Base-by-base conservation (phyloP, 2,888 invertebrate species). In the Synanthedon myopaeformis region DNA sequence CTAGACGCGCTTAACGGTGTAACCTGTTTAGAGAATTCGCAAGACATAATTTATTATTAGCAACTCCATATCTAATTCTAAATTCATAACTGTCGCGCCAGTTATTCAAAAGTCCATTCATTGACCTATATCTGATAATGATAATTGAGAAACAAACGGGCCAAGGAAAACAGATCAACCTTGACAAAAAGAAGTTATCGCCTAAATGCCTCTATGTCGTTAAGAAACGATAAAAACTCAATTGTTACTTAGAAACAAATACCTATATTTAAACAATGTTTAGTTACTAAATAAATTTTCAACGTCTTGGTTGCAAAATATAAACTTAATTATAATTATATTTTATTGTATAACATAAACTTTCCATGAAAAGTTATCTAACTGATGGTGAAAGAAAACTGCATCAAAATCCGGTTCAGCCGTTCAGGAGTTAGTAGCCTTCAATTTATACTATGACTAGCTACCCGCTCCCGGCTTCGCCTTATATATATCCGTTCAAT, bases 101-200 rank as follows among this genome's bases (percentile, higher is more conserved):
- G 49, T 17, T 17, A 12, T 10, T 19, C 17, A 14, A 49, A 49
- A 14, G 8, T 49, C 48, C 54, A 55, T 61, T 61, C 56, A 59
- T 66, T 67, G 69, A 66, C 64, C 66, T 61, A 70, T 66, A 68
- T 67, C 69, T 55, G 69, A 76, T 76, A 73, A 61, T 61, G 54
- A 54, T 58, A 67, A 67, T 82, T 82, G 78, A 71, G 76, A 72
- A 79, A 79, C 69, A 63, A 66, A 61, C 57, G 54, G 76, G 77
- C 79, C 80, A 82, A 79, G 76, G 77, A 69, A 74, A 67, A 56
- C 58, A 59, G 57, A 52, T 56, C 68, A 76, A 72, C 79, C 76
- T 80, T 79, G 78, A 76, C 74, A 67, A 66, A 70, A 65, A 56
- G 68, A 51, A 71, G 67, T 77, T 78, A 79, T 78, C 78, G 59